Conservation (phyloP, 2,113 vertebrate species). For the Actenoides lindsayi region DNA sequence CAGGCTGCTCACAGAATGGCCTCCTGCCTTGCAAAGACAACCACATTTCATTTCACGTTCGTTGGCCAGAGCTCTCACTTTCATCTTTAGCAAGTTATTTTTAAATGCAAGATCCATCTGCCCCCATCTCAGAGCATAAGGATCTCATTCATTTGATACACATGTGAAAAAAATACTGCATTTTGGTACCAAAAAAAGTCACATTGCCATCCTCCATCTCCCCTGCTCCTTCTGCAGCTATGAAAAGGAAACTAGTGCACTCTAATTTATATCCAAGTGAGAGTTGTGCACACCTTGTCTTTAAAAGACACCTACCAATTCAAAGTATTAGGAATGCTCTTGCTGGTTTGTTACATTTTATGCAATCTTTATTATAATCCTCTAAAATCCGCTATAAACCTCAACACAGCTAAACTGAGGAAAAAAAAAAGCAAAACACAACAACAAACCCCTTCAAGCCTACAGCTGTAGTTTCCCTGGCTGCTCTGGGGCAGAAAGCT, state of each 20-base stretch:
- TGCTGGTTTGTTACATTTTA: neutral
- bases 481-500: neutral
- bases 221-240: neutral
- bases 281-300: neutral
- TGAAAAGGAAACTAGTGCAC: neutral
- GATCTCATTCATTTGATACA: constrained; percentile 16
- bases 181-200: neutral
- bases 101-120: constrained; percentile 44
- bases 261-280: neutral
- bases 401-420: neutral
- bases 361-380: neutral
- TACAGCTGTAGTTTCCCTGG: neutral
- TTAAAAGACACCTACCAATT: neutral
- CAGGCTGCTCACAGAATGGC: neutral
- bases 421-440: neutral
- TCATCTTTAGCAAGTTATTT: constrained; percentile 44
- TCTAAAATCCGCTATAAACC: neutral
- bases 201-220: neutral
- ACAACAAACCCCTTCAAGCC: neutral
- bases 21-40: neutral
- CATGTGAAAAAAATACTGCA: neutral
- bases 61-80: constrained; percentile 17
- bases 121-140: neutral
- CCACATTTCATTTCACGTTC: neutral
- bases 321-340: neutral